Evolutionary conservation across 2,797 vertebrate genomes (phyloP).

Genomic region (Anguilla marmorata): DNA sequence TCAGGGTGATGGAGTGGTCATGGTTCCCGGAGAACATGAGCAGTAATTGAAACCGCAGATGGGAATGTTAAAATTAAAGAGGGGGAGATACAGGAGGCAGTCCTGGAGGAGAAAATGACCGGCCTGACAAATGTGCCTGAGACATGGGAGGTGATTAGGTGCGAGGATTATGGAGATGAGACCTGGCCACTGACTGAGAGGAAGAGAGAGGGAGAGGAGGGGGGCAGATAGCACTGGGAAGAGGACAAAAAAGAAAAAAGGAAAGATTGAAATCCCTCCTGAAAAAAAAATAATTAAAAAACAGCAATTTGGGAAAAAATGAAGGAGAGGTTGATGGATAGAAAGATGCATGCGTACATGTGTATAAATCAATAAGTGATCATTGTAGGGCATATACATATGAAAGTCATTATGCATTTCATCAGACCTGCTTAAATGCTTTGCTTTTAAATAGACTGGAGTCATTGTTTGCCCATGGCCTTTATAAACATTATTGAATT

Average conservation of each 20-base stretch:
- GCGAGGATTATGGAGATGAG: constrained; percentile 34
- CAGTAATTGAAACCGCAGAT: constrained; percentile 41
- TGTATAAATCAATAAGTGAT: constrained; percentile 41
- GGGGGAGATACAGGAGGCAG: constrained; percentile 12
- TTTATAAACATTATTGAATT: constrained; percentile 42
- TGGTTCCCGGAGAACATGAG: constrained; percentile 28
- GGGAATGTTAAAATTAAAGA: constrained; percentile 37
- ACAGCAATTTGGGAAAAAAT: neutral
- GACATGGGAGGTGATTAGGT: constrained; percentile 31
- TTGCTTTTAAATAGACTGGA: constrained; percentile 27
- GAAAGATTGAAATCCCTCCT: neutral
- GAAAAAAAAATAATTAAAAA: neutral
- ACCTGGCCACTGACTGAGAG: neutral
- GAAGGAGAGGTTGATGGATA: constrained; percentile 15
- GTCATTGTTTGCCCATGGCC: constrained; percentile 23
- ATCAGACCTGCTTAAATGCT: constrained; percentile 24
- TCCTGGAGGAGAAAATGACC: constrained; percentile 16
- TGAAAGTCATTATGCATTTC: constrained; percentile 16
- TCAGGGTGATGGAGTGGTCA: constrained; percentile 32
- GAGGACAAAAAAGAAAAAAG: constrained; percentile 9
- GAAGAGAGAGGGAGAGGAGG: neutral
- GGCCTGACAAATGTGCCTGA: constrained; percentile 24
- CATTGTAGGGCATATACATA: constrained; percentile 23
- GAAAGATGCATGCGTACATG: neutral
- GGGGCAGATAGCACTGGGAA: neutral